Evolutionary conservation across 2,113 vertebrate species (phyloP), one percentile per base, ranked within the genome.

Genomic region (Misgurnus mizolepis): DNA sequence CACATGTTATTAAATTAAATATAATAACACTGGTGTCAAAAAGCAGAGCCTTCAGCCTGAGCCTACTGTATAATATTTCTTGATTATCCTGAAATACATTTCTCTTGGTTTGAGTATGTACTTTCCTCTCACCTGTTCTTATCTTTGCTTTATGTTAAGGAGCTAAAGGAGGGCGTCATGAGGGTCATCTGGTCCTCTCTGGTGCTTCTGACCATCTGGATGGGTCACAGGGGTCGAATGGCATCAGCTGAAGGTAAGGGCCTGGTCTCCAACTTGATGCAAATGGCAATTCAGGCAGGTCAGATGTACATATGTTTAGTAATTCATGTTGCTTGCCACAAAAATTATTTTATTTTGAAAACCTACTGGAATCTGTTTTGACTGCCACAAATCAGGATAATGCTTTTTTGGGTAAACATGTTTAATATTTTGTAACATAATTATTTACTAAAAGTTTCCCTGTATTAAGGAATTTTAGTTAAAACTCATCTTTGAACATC

Each of bases 121-220:
- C 5, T 41, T 65, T 69, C 65, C 15, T 69, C 11, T 71, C 27
- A 41, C 11, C 56, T 53, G 22, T 73, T 76, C 4, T 47, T 58
- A 22, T 72, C 85, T 56, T 55, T 61, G 55, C 34, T 84, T 66
- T 43, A 72, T 85, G 90, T 89, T 80, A 86, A 85, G 86, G 84
- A 87, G 85, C 76, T 58, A 55, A 87, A 82, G 83, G 86, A 79
- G 80, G 84, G 76, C 81, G 90, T 80, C 89, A 94, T 94, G 93
- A 89, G 89, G 90, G 83, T 89, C 65, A 67, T 91, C 79, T 85
- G 85, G 83, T 90, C 71, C 84, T 86, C 85, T 70, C 81, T 94
- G 88, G 85, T 88, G 71, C 86, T 92, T 82, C 76, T 93, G 88
- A 79, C 83, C 64, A 81, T 92, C 83, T 79, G 83, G 84, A 84